phyloP scores from a whole-genome alignment of 2,888 invertebrate species.

The Aphodius sticticus region DNA sequence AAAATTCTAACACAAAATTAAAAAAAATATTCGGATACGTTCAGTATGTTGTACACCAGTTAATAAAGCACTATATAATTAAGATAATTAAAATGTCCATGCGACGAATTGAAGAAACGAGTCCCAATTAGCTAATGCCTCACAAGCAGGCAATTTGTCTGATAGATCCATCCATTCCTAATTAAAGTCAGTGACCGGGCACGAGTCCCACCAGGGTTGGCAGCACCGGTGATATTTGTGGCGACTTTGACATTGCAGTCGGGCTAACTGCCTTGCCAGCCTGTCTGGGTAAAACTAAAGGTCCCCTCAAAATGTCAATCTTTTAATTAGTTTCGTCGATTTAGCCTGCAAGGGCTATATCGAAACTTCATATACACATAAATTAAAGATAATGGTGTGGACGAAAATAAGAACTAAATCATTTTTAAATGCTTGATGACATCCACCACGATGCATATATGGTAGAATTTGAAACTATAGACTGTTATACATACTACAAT shows the following conservation, averaged over 20 bases:
- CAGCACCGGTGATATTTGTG: slow-evolving; percentile 45
- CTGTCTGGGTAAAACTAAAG: slow-evolving; percentile 43
- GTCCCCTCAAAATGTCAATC: slow-evolving; percentile 48
- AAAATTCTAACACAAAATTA: too few relatives aligned
- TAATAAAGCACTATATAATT: slow-evolving; percentile 7
- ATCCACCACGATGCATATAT: too few relatives aligned
- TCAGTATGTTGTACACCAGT: background rate
- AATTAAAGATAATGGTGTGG: too few relatives aligned
- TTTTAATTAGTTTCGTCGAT: slow-evolving; percentile 44
- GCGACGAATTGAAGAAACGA: slow-evolving; percentile 29
- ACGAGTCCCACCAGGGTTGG: slow-evolving; percentile 11
- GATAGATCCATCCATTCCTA: slow-evolving; percentile 24
- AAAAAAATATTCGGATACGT: too few relatives aligned
- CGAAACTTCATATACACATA: too few relatives aligned
- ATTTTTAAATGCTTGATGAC: too few relatives aligned
- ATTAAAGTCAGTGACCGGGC: slow-evolving; percentile 41
- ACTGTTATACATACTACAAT: too few relatives aligned
- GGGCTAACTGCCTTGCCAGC: slow-evolving; percentile 37
- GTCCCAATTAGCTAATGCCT: slow-evolving; percentile 35
- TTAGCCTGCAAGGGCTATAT: too few relatives aligned
- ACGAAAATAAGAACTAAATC: too few relatives aligned
- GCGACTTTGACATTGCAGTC: slow-evolving; percentile 42
- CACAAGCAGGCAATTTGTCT: slow-evolving; percentile 27
- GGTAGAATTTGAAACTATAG: too few relatives aligned
- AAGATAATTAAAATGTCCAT: slow-evolving; percentile 33